These are phyloP conservation scores for Hydraecia micacea DNA, from an alignment of 2,888 invertebrate genomes.

Conservation along the genomic window DNA sequence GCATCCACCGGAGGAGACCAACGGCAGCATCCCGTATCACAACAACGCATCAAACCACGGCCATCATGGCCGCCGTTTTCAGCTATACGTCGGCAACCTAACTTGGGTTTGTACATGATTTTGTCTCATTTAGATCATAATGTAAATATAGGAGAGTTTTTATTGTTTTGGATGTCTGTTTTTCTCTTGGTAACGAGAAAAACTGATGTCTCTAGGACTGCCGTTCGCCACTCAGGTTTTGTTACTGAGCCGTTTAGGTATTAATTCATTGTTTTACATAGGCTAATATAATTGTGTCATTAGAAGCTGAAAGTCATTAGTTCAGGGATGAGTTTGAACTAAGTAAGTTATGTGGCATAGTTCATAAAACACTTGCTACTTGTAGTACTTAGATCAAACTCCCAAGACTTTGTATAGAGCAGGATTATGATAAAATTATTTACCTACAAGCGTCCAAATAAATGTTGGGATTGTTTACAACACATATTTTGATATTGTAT, in stretches of 20 bases:
- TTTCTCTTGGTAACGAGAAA: slow-evolving; percentile 68
- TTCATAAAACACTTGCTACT: slow-evolving; percentile 9
- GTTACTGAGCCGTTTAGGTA: slow-evolving; percentile 49
- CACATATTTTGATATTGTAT: slow-evolving; percentile 52
- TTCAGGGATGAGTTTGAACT: slow-evolving; percentile 60
- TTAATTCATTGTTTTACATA: slow-evolving; percentile 51
- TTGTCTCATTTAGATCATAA: slow-evolving; percentile 81
- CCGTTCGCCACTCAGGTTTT: slow-evolving; percentile 67
- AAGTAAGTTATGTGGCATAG: slow-evolving; percentile 42
- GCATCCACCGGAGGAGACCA: slow-evolving; percentile 92
- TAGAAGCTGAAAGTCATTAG: slow-evolving; percentile 19
- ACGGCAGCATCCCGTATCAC: slow-evolving; percentile 92
- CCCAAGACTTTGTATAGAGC: slow-evolving; percentile 36
- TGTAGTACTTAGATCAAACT: slow-evolving; percentile 59
- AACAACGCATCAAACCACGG: slow-evolving; percentile 93
- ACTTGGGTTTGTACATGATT: slow-evolving; percentile 96
- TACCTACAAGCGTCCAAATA: slow-evolving; percentile 13
- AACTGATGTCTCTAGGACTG: slow-evolving; percentile 65
- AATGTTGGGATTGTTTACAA: slow-evolving; percentile 46
- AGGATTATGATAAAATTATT: slow-evolving; percentile 28
- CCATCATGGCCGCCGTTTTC: slow-evolving; percentile 95
- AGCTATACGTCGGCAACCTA: slow-evolving; percentile 99
- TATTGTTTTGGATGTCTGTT: slow-evolving; percentile 76
- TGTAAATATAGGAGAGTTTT: slow-evolving; percentile 83
- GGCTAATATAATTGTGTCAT: slow-evolving; percentile 48